Conservation (phyloP, 2,113 vertebrate species). For the Zapornia atra region DNA sequence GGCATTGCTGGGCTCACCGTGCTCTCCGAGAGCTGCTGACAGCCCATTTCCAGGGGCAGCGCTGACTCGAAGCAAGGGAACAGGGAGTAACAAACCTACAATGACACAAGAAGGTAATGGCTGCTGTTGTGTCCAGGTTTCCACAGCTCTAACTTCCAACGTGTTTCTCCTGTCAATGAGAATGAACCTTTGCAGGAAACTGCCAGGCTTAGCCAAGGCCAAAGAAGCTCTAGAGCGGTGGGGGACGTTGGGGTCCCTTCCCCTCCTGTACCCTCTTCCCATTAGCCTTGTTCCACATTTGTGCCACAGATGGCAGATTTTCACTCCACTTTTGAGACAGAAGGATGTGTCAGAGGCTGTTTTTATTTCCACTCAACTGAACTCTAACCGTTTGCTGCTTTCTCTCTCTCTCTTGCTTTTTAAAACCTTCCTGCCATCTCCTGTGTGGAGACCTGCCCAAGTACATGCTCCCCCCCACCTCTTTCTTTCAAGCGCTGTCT, state of each 20-base stretch:
- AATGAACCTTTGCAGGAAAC: background rate
- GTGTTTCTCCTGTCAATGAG: background rate
- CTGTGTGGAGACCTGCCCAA: constrained; percentile 28
- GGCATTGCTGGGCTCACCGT: background rate
- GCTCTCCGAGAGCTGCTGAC: background rate
- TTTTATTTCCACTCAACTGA: constrained; percentile 50
- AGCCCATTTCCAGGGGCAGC: background rate
- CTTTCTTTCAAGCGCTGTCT: background rate
- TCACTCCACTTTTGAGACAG: constrained; percentile 59
- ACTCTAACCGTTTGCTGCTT: constrained; percentile 54
- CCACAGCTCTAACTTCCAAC: background rate
- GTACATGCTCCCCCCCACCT: background rate
- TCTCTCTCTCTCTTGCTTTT: constrained; percentile 46
- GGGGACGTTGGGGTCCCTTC: background rate
- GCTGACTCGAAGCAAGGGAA: background rate
- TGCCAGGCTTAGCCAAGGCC: background rate
- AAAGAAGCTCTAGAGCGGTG: background rate
- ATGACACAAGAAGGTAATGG: background rate
- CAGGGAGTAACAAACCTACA: background rate
- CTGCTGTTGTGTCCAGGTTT: background rate
- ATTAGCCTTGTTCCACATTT: background rate
- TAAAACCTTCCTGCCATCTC: constrained; percentile 19
- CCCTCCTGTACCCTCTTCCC: background rate
- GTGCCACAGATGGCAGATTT: constrained; percentile 76
- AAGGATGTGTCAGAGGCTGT: constrained; percentile 64